These are phyloP conservation scores for Chloroclystis v-ata DNA, from an alignment of 2,888 invertebrate species.

Conservation along the genomic window DNA sequence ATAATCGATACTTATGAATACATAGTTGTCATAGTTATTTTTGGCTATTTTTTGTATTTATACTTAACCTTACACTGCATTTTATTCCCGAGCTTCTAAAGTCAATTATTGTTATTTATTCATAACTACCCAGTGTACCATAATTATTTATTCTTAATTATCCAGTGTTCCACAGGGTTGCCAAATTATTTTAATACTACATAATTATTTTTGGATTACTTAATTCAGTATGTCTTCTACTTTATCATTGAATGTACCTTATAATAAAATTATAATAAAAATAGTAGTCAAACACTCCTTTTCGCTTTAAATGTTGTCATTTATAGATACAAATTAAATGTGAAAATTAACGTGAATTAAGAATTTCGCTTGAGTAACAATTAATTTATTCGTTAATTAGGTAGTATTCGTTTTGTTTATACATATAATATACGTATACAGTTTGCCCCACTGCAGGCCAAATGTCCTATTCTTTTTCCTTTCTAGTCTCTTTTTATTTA, in stretches of 20 bases:
- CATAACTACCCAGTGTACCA: too few relatives aligned
- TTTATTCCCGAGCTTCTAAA: conserved; percentile 53
- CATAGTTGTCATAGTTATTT: conserved; percentile 9
- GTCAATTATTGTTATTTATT: conserved; percentile 53
- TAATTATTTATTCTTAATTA: too few relatives aligned
- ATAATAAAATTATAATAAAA: neutral
- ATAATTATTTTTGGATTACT: neutral
- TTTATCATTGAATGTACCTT: neutral
- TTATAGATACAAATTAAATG: neutral
- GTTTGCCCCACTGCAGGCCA: too few relatives aligned
- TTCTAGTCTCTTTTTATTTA: too few relatives aligned
- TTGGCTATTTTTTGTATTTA: conserved; percentile 8
- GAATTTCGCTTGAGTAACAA: too few relatives aligned
- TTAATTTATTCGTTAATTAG: too few relatives aligned
- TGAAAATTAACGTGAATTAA: too few relatives aligned
- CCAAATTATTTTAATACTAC: conserved; percentile 9
- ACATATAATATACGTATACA: too few relatives aligned
- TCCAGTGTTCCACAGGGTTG: conserved; percentile 48
- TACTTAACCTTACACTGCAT: conserved; percentile 17
- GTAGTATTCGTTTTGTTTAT: too few relatives aligned
- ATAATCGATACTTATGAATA: conserved; percentile 17
- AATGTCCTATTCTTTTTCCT: too few relatives aligned
- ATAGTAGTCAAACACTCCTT: neutral
- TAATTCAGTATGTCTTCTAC: neutral
- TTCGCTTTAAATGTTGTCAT: neutral